Conservation (phyloP, 2,113 vertebrate species). For the Prietella phreatophila region DNA sequence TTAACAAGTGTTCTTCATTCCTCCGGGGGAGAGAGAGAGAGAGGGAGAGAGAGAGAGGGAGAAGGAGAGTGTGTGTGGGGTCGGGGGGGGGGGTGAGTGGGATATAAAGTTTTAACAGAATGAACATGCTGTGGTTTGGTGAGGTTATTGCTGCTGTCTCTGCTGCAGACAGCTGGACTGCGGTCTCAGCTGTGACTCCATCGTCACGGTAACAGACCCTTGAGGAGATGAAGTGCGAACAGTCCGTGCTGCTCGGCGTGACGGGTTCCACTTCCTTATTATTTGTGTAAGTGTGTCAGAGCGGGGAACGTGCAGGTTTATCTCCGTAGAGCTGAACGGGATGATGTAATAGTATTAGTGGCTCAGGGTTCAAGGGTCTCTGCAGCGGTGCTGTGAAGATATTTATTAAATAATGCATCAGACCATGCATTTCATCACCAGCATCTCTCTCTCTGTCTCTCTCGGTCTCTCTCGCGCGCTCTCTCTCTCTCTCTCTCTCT, state of each 20-base stretch:
- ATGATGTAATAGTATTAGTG: no score
- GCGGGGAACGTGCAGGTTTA: no score
- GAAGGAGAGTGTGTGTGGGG: not conserved
- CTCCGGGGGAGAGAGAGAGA: not conserved
- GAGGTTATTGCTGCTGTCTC: not conserved
- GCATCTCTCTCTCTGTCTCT: not conserved
- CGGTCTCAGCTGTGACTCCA: not conserved
- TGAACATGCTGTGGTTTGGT: not conserved
- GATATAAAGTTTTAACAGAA: not conserved
- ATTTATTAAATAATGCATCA: not conserved
- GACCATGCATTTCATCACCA: not conserved
- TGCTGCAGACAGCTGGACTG: not conserved
- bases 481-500: no score
- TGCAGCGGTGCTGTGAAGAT: not conserved
- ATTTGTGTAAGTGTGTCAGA: no score
- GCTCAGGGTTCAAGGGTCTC: no score
- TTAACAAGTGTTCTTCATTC: slow-evolving; percentile 32
- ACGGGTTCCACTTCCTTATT: not conserved
- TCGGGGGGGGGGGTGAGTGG: no score
- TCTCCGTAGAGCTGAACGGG: no score
- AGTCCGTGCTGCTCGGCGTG: not conserved
- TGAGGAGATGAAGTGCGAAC: not conserved
- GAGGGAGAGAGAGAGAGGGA: not conserved
- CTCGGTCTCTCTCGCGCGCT: no score
- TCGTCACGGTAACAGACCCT: not conserved